phyloP scores from a whole-genome alignment of 2,888 invertebrate genomes.

The Antheraea assamensis region DNA sequence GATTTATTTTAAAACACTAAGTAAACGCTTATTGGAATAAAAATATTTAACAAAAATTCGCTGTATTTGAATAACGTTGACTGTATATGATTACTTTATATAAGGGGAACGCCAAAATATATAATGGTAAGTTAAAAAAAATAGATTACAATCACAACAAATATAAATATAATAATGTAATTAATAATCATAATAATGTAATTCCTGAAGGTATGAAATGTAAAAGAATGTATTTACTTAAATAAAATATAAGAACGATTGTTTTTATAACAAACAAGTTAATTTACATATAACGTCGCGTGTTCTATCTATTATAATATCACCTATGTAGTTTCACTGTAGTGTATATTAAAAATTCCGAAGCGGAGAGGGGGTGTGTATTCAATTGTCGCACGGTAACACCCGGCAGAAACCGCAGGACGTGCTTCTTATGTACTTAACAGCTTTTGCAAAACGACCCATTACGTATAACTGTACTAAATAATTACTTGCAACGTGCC shows the following conservation, averaged over 20 bases:
- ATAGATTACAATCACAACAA: no score
- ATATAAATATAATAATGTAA: no score
- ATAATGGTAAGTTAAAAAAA: no score
- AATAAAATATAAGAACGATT: no score
- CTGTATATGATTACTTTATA: no score
- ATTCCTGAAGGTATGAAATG: no score
- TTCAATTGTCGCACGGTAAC: slow-evolving; percentile 47
- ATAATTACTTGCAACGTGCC: slow-evolving; percentile 82
- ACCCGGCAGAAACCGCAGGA: slow-evolving; percentile 73
- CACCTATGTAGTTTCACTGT: background rate
- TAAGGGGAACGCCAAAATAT: no score
- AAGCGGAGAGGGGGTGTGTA: slow-evolving; percentile 27
- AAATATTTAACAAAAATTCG: background rate
- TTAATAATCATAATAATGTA: no score
- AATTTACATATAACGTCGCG: no score
- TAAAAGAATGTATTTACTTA: no score
- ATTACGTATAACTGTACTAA: slow-evolving; percentile 81
- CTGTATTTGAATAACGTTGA: background rate
- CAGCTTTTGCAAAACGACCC: slow-evolving; percentile 81
- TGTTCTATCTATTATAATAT: background rate
- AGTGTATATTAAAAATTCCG: slow-evolving; percentile 18
- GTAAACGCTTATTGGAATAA: background rate
- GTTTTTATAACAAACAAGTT: no score
- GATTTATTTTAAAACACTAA: background rate
- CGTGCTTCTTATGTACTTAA: slow-evolving; percentile 77